Base-by-base conservation (phyloP, 2,888 invertebrate genomes). In the Drosophila tanythrix region DNA sequence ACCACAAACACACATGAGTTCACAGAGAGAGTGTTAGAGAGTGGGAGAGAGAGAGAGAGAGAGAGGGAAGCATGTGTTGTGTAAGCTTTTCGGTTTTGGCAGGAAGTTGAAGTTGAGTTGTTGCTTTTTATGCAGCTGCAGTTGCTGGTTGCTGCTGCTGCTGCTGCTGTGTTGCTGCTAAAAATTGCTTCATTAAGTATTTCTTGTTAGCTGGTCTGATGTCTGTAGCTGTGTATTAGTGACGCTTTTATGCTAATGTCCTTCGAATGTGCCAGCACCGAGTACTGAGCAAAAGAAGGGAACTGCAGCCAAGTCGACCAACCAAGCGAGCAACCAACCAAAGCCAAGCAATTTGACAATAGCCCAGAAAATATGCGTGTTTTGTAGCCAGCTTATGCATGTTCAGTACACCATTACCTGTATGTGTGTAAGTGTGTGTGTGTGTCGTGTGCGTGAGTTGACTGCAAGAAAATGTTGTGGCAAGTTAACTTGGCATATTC, bases 111-210 rank as follows among this genome's bases (percentile, higher is more conserved):
- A 76, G 76, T 64, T 79, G 79, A 81, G 79, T 88, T 84, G 88
- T 84, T 88, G 90, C 90, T 79, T 89, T 83, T 85, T 88, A 85
- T 84, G 79, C 88, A 76, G 72, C 79, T 81, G 72, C 70, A 51
- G 58, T 52, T 77, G 65, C 52, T 53, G 65, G 58, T 31, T 63
- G 55, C 38, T 64, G 48, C 35, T 57, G 62, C 27, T 64, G 52
- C 33, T 67, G 55, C 62, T 64, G 59, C 72, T 81, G 74, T 64
- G 59, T 74, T 81, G 74, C 75, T 73, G 52, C 81, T 85, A 90
- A 90, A 90, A 89, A 90, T 88, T 80, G 87, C 87, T 88, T 88
- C 87, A 90, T 88, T 88, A 88, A 88, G 90, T 90, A 90, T 85
- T 88, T 89, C 87, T 87, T 87, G 87, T 87, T 90, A 77, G 74